phyloP scores from a whole-genome alignment of 2,888 invertebrate genomes.

The Seladonia tumulorum region DNA sequence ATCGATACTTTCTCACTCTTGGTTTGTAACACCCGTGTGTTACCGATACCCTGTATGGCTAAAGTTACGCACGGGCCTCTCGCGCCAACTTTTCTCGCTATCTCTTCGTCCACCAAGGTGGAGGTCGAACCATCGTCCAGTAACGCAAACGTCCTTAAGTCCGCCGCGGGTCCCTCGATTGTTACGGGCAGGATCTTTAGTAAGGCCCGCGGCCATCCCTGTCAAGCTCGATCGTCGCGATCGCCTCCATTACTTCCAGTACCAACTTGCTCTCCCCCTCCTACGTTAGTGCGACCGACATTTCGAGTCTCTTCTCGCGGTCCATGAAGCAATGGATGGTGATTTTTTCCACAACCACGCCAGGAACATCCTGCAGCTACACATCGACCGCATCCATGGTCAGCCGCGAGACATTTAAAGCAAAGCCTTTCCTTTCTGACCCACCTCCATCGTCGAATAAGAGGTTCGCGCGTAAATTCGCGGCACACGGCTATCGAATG shows the following conservation, averaged over 20 bases:
- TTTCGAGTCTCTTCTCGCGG: background rate
- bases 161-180: background rate
- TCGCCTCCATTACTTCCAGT: background rate
- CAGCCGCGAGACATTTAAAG: background rate
- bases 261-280: fast-evolving
- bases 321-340: background rate
- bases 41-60: background rate
- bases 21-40: too few relatives aligned
- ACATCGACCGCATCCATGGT: background rate
- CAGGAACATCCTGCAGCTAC: background rate
- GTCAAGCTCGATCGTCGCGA: background rate
- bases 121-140: constrained; percentile 11
- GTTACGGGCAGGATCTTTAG: constrained; percentile 11
- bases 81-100: background rate
- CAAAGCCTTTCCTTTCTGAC: background rate
- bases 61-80: background rate
- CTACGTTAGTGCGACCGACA: background rate
- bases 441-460: constrained; percentile 2
- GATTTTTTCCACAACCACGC: background rate
- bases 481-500: background rate
- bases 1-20: background rate
- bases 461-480: background rate
- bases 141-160: background rate
- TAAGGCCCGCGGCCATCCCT: background rate
- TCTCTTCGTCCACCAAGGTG: background rate